phyloP scores from a whole-genome alignment of 2,888 invertebrate genomes.

The Oasisia sp. region DNA sequence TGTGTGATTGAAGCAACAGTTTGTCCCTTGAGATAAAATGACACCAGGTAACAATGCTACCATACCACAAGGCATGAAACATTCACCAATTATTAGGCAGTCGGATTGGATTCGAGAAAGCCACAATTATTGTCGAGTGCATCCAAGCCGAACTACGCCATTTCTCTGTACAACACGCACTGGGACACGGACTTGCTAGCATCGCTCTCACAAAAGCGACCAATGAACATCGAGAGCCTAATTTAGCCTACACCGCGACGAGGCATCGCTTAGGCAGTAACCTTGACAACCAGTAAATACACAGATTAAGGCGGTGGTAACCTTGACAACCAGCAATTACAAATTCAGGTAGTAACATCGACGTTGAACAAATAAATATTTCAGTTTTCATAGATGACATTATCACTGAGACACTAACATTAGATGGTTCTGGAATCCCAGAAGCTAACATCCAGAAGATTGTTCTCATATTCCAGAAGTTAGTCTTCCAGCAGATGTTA shows the following conservation, averaged over 20 bases:
- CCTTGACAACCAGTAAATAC: not conserved
- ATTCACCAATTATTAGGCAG: not conserved
- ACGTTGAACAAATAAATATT: not conserved
- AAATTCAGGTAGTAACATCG: not conserved
- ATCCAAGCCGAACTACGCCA: not conserved
- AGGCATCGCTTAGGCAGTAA: not conserved
- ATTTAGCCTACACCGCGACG: not conserved
- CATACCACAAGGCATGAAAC: not conserved
- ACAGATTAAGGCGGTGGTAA: not conserved
- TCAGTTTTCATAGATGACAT: not conserved
- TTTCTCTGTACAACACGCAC: not conserved
- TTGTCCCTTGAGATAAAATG: not conserved
- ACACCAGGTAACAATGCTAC: not conserved
- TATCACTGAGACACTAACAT: not conserved
- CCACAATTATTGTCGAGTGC: not conserved
- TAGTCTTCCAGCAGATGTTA: no score
- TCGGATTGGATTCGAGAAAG: no score
- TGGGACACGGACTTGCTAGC: not conserved
- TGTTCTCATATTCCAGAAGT: no score
- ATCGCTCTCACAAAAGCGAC: not conserved
- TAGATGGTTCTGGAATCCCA: no score
- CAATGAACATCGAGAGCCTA: not conserved
- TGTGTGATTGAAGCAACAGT: not conserved
- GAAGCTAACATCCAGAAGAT: no score
- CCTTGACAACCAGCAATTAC: constrained; percentile 6